Evolutionary conservation across 2,888 invertebrate species (phyloP).

Genomic region (Drosophila yooni): DNA sequence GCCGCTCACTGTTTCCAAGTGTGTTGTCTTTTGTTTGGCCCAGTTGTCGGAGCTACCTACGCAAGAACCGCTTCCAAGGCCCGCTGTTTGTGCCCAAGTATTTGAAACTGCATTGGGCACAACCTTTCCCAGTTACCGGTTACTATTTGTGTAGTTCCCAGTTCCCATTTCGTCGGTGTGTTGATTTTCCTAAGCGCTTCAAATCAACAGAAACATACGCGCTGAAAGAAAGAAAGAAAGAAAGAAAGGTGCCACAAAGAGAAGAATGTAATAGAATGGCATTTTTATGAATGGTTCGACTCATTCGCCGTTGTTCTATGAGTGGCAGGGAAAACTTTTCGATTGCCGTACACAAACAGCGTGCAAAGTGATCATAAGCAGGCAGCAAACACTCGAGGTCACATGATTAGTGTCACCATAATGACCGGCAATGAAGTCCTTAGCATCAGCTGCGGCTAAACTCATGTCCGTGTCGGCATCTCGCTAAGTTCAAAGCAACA

Average conservation of each 20-base stretch:
- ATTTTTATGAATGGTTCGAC: slow-evolving; percentile 74
- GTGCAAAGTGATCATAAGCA: slow-evolving; percentile 70
- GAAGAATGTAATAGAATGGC: slow-evolving; percentile 74
- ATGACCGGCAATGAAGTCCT: slow-evolving; percentile 35
- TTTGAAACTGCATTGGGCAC: slow-evolving; percentile 54
- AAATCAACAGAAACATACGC: slow-evolving; percentile 41
- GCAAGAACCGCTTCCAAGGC: slow-evolving; percentile 42
- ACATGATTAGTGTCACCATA: slow-evolving; percentile 74
- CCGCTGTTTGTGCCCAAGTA: slow-evolving; percentile 26
- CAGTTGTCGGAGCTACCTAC: slow-evolving; percentile 64
- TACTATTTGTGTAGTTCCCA: slow-evolving; percentile 50
- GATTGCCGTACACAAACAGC: slow-evolving; percentile 58
- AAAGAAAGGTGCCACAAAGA: slow-evolving; percentile 72
- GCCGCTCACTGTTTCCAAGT: not conserved
- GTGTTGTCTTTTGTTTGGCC: slow-evolving; percentile 51
- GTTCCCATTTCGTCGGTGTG: slow-evolving; percentile 53
- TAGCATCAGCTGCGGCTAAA: slow-evolving; percentile 27
- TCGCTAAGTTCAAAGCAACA: slow-evolving; percentile 46
- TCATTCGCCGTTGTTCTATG: slow-evolving; percentile 30
- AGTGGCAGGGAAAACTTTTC: slow-evolving; percentile 48
- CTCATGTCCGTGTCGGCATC: slow-evolving; percentile 38
- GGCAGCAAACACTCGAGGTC: slow-evolving; percentile 70
- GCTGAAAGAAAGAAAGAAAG: slow-evolving; percentile 1
- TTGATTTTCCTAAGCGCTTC: slow-evolving; percentile 66
- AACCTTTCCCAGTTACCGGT: slow-evolving; percentile 55